Base-by-base conservation (phyloP, 1,140 invertebrate genomes). In the Pseudomyrmex sp. region DNA sequence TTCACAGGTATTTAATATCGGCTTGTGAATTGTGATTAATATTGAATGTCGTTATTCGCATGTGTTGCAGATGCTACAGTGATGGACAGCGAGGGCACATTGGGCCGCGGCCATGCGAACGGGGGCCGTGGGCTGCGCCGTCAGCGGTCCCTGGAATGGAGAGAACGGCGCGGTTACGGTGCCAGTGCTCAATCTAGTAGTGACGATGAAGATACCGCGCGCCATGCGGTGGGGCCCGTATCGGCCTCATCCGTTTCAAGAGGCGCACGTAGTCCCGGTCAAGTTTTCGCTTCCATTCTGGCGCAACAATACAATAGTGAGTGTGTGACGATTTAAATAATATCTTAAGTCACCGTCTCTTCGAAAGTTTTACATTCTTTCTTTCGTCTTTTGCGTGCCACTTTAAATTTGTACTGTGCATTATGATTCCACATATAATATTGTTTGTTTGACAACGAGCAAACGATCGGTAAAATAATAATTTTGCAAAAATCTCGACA, bases 71-170 rank as follows among this genome's bases (percentile, higher is more conserved):
- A 95, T 95, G 94, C 92, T 85, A 84, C 92, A 91, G 91, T 94
- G 91, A 95, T 95, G 94, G 93, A 94, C 65, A 91, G 91, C 83
- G 91, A 92, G 70, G 93, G 94, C 44, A 95, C 94, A 44, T 91
- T 94, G 88, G 93, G 93, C 84, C 92, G 93, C 85, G 91, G 94
- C 52, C 91, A 91, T 80, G 72, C 87, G 8, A 91, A 93, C 65
- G 94, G 94, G 89, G 92, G 91, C 87, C 90, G 94, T 88, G 94
- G 94, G 54, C 93, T 96, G 90, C 95, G 95, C 76, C 93, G 95
- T 59, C 96, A 96, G 92, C 94, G 95, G 58, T 96, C 95, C 83
- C 94, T 95, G 61, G 95, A 96, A 92, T 96, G 95, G 95, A 93
- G 95, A 83, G 95, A 95, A 88, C 95, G 96, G 91, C 93, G 95